Base-by-base conservation (phyloP, 2,113 vertebrate species). In the Bostrychus sinensis region DNA sequence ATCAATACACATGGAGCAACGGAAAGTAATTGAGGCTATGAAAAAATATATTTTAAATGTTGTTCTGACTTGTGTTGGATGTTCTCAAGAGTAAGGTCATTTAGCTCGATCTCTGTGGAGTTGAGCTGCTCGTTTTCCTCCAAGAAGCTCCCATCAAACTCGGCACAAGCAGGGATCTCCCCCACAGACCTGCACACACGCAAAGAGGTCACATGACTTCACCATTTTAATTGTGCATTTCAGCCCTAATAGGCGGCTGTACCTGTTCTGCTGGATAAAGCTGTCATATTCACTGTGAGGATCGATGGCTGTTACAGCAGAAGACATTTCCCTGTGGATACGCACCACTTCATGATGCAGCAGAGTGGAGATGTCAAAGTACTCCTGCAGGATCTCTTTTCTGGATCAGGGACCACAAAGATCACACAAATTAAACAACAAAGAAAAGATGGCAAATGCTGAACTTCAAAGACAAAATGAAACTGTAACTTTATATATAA, bases 351-450 rank as follows among this genome's bases (percentile, higher is more conserved):
- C 95, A 0, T 95, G 93, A 64, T 97, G 93, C 41, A 97, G 91
- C 74, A 98, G 78, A 72, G 94, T 95, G 85, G 92, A 95, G 51
- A 96, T 93, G 88, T 93, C 93, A 48, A 93, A 90, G 78, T 97
- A 98, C 17, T 98, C 97, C 78, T 91, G 88, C 48, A 98, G 88
- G 75, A 96, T 94, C 79, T 94, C 95, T 86, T 96, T 96, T 73
- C 96, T 98, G 67, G 30, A 23, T 57, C 41, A 59, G 20, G 53
- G 41, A 13, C 19, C 6, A n/a, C 1, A 50, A 25, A 54, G 8
- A 20, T 9, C 4, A 46, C 13, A 45, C 22, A 17, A 58, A 57
- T 20, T 34, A 36, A 55, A 55, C 13, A 20, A 12, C n/a, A n/a
- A n/a, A 45, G 46, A 50, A 54, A 53, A 53, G n/a, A 30, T 5